Conservation (phyloP, 2,888 invertebrate species). For the Chymomyza amoena region DNA sequence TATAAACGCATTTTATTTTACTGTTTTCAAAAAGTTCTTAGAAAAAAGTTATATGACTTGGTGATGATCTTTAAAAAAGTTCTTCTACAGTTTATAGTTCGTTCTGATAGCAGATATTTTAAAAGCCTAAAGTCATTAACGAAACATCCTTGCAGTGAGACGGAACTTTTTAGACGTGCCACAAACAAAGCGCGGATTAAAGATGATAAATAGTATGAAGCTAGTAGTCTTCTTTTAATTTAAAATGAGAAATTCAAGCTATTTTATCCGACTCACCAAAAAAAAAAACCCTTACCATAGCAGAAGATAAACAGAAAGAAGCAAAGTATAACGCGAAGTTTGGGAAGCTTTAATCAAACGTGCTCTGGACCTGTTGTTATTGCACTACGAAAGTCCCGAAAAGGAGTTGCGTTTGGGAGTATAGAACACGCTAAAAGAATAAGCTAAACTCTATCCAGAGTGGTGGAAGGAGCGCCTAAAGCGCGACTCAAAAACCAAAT, state of each 20-base stretch:
- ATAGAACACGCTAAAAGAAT: conserved; percentile 80
- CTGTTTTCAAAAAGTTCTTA: neutral
- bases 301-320: conserved; percentile 10
- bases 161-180: too few relatives aligned
- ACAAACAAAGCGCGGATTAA: too few relatives aligned
- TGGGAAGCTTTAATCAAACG: conserved; percentile 71
- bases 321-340: conserved; percentile 40
- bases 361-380: conserved; percentile 81
- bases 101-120: neutral
- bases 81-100: neutral
- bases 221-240: too few relatives aligned
- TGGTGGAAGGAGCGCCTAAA: conserved; percentile 56
- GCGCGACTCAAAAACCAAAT: too few relatives aligned
- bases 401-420: conserved; percentile 82
- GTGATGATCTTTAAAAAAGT: neutral
- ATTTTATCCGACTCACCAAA: too few relatives aligned
- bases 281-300: conserved; percentile 2
- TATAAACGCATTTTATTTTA: too few relatives aligned
- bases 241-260: too few relatives aligned
- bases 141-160: too few relatives aligned
- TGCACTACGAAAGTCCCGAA: conserved; percentile 92
- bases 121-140: neutral
- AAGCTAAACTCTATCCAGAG: conserved; percentile 48
- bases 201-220: neutral
- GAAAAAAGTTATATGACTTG: neutral